These are phyloP conservation scores for Parazoanthus atlanticus DNA, from an alignment of 92 coral and sea anemone species.

Conservation along the genomic window DNA sequence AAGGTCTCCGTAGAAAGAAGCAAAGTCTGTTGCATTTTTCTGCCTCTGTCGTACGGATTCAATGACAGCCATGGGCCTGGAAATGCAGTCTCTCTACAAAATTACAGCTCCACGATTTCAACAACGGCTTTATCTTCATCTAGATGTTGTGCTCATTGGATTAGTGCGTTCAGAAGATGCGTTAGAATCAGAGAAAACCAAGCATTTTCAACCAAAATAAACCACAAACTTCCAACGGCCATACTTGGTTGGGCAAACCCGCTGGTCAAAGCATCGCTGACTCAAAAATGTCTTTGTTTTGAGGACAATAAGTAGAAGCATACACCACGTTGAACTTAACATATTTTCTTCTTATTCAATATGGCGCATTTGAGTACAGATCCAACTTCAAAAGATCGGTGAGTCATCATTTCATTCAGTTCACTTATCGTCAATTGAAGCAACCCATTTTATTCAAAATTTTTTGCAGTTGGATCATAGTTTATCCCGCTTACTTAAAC, in stretches of 20 bases:
- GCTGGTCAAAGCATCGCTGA: conserved; percentile 12
- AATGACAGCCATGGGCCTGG: conserved; percentile 76
- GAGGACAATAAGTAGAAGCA: conserved; percentile 5
- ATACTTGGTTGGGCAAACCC: not conserved
- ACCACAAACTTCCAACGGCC: conserved; percentile 49
- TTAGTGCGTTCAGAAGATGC: too few species aligned
- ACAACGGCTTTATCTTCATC: not conserved
- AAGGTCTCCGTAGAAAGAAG: conserved; percentile 86
- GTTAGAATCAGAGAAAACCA: not conserved
- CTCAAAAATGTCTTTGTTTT: not conserved
- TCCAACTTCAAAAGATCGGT: conserved; percentile 91
- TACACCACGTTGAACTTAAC: not conserved
- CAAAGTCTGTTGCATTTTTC: conserved; percentile 86
- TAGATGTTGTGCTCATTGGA: not conserved
- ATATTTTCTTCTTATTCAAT: conserved; percentile 39
- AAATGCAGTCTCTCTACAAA: not conserved
- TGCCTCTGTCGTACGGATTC: conserved; percentile 96
- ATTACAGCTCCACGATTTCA: not conserved
- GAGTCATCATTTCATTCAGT: conserved; percentile 23
- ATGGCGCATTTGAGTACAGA: conserved; percentile 92
- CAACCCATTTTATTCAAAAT: not conserved
- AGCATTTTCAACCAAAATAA: conserved; percentile 13
- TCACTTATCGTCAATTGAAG: not conserved
- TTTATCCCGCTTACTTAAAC: conserved; percentile 95
- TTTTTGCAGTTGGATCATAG: conserved; percentile 77